These are phyloP conservation scores for Stigmatopora argus DNA, from an alignment of 2,113 vertebrate genomes.

Conservation along the genomic window DNA sequence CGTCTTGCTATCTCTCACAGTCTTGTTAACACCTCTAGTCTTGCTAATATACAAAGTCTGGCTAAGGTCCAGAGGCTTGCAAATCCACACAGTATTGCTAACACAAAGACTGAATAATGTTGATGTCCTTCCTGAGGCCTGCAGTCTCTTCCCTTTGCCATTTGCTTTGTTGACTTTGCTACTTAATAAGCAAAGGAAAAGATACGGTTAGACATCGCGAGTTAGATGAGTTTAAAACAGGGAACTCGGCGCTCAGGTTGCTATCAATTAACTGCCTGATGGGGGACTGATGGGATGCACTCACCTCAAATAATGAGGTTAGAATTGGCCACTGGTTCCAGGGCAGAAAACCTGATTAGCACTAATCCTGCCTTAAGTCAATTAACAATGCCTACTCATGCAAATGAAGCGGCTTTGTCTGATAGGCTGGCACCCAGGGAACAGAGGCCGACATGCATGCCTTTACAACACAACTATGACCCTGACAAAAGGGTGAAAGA, in stretches of 20 bases:
- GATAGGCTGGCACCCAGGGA: constrained; percentile 29
- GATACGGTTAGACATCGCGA: constrained; percentile 7
- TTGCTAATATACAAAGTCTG: constrained; percentile 1
- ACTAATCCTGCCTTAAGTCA: constrained; percentile 71
- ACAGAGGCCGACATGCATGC: constrained; percentile 28
- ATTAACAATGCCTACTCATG: constrained; percentile 68
- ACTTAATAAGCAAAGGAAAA: background rate
- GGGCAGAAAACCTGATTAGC: constrained; percentile 69
- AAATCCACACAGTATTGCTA: constrained; percentile 8
- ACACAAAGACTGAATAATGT: background rate
- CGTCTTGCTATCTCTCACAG: constrained; percentile 3
- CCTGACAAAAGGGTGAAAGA: constrained; percentile 12
- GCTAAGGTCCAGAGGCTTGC: constrained; percentile 7
- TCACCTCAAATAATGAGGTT: constrained; percentile 75
- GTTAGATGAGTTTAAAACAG: constrained; percentile 13
- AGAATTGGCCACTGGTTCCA: constrained; percentile 65
- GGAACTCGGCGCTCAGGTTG: constrained; percentile 34
- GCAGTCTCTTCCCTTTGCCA: background rate
- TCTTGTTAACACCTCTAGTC: background rate
- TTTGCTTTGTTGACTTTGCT: background rate
- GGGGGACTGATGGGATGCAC: constrained; percentile 64
- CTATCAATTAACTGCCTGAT: constrained; percentile 68
- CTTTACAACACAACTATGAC: constrained; percentile 37
- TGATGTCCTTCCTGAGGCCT: background rate
- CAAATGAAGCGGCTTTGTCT: constrained; percentile 59